Base-by-base conservation (phyloP, 2,113 vertebrate species). In the Leucosticte australis region DNA sequence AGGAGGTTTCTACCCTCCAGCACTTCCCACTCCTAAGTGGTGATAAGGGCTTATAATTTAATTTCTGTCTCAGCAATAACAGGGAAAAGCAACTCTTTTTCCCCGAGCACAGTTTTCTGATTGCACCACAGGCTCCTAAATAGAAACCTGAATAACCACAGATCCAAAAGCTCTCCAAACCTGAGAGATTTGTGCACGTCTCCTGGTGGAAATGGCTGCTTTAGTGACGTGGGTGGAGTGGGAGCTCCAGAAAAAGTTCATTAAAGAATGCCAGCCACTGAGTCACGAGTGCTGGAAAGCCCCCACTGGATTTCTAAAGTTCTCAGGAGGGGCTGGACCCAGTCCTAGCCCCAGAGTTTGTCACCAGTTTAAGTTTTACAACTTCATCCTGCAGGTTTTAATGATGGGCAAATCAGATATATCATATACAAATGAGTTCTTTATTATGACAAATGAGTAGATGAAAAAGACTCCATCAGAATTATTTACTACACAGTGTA, bases 61-160 rank as follows among this genome's bases (percentile, higher is more conserved):
- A 95, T 96, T 93, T 90, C 83, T 89, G 26, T 44, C 57, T 20
- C 47, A 93, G 83, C 80, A 92, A 83, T 76, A 92, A 84, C 53
- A 79, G 1, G 5, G n/a, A 83, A 87, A 84, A 92, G 33, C 39
- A 57, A 57, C 76, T 69, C n/a, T 49, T n/a, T 47, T 87, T 87
- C 78, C 44, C 77, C 28, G 47, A 91, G 76, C 44, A 69, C 26
- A 3, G 42, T 85, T 73, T n/a, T 46, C 44, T 89, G 33, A 47
- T 78, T 62, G 87, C 67, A 74, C 64, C 94, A 82, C 86, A 93
- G 27, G 17, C 59, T 95, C 75, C 57, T 68, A 83, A 91, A 91
- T 31, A 78, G 92, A 64, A 93, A 21, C 27, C 79, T 77, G 80
- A 94, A 87, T 55, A 92, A 84, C 23, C 2, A 5, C 44, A 84